Evolutionary conservation across 2,113 vertebrate genomes (phyloP).

Genomic region (Saguinus imperator): DNA sequence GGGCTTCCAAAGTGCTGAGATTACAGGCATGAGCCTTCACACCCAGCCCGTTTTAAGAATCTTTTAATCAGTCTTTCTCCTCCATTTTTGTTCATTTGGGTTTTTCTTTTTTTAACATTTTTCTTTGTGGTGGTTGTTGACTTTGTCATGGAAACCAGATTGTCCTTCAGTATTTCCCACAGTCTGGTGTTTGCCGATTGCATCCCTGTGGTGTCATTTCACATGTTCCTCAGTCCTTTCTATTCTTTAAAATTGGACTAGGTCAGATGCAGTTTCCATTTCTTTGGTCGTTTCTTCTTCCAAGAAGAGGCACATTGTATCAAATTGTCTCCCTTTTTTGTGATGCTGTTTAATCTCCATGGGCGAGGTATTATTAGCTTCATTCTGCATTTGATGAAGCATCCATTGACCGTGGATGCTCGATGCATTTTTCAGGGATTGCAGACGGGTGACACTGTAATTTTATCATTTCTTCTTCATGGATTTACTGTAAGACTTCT

Average conservation of each 20-base stretch:
- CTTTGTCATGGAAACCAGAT: not conserved
- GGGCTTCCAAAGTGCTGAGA: no score
- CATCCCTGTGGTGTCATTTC: not conserved
- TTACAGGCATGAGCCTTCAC: no score
- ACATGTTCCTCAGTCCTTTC: not conserved
- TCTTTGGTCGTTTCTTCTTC: not conserved
- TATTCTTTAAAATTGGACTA: not conserved
- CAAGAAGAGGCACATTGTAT: not conserved
- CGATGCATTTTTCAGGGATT: not conserved
- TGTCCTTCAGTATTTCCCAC: not conserved
- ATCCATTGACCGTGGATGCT: not conserved
- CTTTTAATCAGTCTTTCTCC: not conserved
- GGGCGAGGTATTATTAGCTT: no score
- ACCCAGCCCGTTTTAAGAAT: not conserved
- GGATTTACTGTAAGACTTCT: not conserved
- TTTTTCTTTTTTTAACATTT: not conserved
- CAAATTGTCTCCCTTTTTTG: not conserved
- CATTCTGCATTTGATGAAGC: no score
- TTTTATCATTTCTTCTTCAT: not conserved
- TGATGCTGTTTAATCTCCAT: no score
- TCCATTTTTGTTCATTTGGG: not conserved
- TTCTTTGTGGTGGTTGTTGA: not conserved
- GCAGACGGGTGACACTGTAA: not conserved
- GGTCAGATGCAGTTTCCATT: not conserved
- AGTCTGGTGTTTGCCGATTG: not conserved